Evolutionary conservation across 2,113 vertebrate genomes (phyloP).

Genomic region (Xiphorhynchus elegans): DNA sequence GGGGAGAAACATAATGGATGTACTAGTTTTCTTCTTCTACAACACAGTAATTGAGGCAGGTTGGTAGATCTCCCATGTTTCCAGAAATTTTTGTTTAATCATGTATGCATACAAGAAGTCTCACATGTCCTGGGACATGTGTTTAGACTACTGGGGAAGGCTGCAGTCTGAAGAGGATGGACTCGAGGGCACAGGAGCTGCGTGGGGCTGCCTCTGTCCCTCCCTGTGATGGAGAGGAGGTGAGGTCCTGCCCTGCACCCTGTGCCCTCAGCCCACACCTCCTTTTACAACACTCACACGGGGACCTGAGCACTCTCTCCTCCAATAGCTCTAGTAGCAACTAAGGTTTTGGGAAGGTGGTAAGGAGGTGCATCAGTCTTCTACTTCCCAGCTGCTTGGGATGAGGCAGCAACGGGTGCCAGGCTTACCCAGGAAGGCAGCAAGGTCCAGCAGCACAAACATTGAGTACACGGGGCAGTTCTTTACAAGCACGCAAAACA

Average conservation of each 20-base stretch:
- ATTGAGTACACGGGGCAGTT: neutral
- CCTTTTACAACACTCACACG: neutral
- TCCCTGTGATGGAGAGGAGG: neutral
- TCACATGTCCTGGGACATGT: neutral
- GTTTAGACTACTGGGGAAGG: neutral
- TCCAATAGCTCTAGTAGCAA: neutral
- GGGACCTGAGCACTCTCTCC: neutral
- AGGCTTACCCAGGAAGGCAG: constrained; percentile 46
- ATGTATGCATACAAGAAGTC: neutral
- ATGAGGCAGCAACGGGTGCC: fast-evolving
- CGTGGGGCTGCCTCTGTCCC: neutral
- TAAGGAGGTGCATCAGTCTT: neutral
- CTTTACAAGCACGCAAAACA: neutral
- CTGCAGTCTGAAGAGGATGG: neutral
- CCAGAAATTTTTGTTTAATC: neutral
- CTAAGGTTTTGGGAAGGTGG: neutral
- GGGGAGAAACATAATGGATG: neutral
- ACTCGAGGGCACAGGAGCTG: fast-evolving
- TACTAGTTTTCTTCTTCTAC: neutral
- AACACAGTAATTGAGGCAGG: neutral
- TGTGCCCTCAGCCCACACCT: neutral
- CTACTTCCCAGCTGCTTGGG: neutral
- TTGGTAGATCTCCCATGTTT: neutral
- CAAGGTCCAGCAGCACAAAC: neutral
- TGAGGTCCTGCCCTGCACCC: neutral